phyloP scores from a whole-genome alignment of 2,113 vertebrate genomes.

The Thamnaconus septentrionalis region DNA sequence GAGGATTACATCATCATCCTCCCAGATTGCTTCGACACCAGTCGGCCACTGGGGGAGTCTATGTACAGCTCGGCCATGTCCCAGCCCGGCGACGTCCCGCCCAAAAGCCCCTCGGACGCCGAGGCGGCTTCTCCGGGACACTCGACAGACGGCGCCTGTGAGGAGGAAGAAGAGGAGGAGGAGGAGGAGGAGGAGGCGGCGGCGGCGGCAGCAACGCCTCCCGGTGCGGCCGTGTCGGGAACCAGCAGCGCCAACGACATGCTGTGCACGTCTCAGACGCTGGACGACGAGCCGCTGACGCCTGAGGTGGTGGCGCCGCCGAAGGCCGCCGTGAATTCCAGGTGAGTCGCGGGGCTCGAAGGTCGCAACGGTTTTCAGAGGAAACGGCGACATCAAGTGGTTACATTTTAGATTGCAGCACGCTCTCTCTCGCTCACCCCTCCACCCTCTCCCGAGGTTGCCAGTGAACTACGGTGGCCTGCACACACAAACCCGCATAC shows the following conservation, averaged over 20 bases:
- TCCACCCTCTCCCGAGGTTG: no score
- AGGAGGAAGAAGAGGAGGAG: constrained; percentile 31
- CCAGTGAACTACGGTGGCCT: no score
- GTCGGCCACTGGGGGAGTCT: constrained; percentile 89
- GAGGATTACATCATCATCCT: constrained; percentile 96
- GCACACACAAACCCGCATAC: no score
- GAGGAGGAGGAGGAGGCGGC: background rate
- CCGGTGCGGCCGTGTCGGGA: constrained; percentile 16
- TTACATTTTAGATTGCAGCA: no score
- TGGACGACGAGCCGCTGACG: constrained; percentile 77
- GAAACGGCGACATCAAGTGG: no score
- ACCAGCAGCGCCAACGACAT: constrained; percentile 71
- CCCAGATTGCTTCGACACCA: constrained; percentile 95
- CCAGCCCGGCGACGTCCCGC: constrained; percentile 79
- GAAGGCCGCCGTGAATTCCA: constrained; percentile 24
- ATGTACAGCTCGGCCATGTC: constrained; percentile 94
- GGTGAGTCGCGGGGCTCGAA: constrained; percentile 49
- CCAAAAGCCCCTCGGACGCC: constrained; percentile 56
- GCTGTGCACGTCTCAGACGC: constrained; percentile 78
- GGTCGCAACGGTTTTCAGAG: no score
- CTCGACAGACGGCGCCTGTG: background rate
- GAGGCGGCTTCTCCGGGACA: constrained; percentile 39
- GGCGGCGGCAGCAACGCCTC: background rate
- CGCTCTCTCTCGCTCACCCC: no score
- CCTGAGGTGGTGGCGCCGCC: constrained; percentile 70